These are phyloP conservation scores for Dryas iulia DNA, from an alignment of 1,140 invertebrate genomes.

Conservation along the genomic window DNA sequence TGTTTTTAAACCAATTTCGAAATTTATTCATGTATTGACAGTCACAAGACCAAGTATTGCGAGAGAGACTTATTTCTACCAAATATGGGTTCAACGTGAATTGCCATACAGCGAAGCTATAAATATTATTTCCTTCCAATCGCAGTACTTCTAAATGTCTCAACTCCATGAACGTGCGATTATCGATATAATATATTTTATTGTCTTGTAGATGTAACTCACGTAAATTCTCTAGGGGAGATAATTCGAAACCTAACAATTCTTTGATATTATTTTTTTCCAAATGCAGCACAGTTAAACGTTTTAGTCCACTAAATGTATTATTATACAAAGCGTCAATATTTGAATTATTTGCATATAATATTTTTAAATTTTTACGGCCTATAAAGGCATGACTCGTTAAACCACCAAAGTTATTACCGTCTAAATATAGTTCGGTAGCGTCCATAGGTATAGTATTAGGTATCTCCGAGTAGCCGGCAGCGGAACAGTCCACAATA, in stretches of 20 bases:
- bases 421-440: slow-evolving; percentile 95
- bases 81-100: slow-evolving; percentile 88
- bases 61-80: slow-evolving; percentile 88
- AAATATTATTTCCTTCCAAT: slow-evolving; percentile 91
- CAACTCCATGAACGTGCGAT: slow-evolving; percentile 90
- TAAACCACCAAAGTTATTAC: slow-evolving; percentile 92
- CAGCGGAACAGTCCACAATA: slow-evolving; percentile 93
- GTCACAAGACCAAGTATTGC: slow-evolving; percentile 95
- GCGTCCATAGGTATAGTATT: slow-evolving; percentile 96
- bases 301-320: slow-evolving; percentile 92
- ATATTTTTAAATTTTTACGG: slow-evolving; percentile 90
- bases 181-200: slow-evolving; percentile 90
- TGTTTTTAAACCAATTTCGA: slow-evolving; percentile 87
- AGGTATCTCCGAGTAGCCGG: slow-evolving; percentile 90
- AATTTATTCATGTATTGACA: slow-evolving; percentile 90
- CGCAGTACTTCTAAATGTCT: slow-evolving; percentile 90
- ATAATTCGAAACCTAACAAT: slow-evolving; percentile 91
- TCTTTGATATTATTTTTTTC: slow-evolving; percentile 91
- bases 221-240: slow-evolving; percentile 88
- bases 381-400: slow-evolving; percentile 95
- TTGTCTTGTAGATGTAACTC: slow-evolving; percentile 95
- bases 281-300: slow-evolving; percentile 89
- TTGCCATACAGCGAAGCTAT: slow-evolving; percentile 89
- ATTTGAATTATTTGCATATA: slow-evolving; percentile 94
- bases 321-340: slow-evolving; percentile 92